A percentile compares a stretch with the other conserved stretches of the same genome.
Evolutionary conservation across 2,113 vertebrate genomes (phyloP).

Genomic region (human (Homo sapiens)): DNA sequence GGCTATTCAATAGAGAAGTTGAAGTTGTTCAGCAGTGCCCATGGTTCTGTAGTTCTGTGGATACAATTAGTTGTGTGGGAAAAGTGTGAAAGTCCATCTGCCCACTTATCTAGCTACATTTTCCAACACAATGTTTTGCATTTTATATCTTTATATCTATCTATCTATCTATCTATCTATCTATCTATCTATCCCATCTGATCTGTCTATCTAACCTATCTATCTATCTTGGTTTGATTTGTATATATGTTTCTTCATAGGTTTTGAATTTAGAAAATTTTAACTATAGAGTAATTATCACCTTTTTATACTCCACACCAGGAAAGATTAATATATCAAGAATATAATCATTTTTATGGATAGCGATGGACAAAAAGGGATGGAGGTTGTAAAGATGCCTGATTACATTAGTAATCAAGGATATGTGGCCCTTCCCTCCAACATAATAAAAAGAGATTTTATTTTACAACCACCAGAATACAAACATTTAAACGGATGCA

Average conservation of each 20-base stretch:
- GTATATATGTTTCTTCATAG: not conserved
- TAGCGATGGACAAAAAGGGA: not conserved
- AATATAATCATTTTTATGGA: not conserved
- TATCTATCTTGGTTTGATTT: not conserved
- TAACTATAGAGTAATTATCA: not conserved
- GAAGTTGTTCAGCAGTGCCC: not conserved
- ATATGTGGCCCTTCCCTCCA: not conserved
- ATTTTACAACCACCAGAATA: not conserved
- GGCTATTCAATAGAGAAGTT: not conserved
- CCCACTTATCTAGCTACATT: not conserved
- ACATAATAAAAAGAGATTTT: not conserved
- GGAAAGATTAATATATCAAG: not conserved
- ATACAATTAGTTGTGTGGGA: too few species aligned
- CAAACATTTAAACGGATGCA: not conserved
- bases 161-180: not conserved
- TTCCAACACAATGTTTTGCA: not conserved
- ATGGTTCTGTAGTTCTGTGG: not conserved
- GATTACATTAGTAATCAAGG: not conserved
- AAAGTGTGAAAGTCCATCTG: not conserved
- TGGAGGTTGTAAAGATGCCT: not conserved
- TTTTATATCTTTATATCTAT: not conserved
- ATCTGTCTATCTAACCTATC: not conserved
- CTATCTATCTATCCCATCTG: too few species aligned
- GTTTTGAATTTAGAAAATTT: not conserved
- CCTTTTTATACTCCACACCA: not conserved